phyloP scores from a whole-genome alignment of 1,140 invertebrate species.

The Berghia stephanieae region DNA sequence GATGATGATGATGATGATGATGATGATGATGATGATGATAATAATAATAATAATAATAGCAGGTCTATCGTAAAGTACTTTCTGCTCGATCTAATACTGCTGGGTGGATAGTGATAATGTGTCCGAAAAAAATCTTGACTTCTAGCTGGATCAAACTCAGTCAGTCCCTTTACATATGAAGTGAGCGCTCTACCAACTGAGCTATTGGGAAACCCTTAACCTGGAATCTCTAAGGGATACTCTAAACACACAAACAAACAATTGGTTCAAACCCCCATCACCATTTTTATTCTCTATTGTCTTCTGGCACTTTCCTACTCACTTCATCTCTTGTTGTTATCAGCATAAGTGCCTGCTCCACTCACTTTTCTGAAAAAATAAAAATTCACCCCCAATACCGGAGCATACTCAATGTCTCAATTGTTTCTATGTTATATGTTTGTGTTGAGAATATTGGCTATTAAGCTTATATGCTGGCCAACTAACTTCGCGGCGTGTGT shows the following conservation, averaged over 20 bases:
- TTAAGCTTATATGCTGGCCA: no score
- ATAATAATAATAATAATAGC: slow-evolving; percentile 30
- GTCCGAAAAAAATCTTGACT: not conserved
- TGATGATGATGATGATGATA: slow-evolving; percentile 26
- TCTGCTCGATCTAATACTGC: slow-evolving; percentile 22
- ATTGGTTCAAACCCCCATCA: not conserved
- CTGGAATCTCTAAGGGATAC: not conserved
- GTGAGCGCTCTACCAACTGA: no score
- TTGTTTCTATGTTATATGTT: no score
- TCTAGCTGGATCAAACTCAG: not conserved
- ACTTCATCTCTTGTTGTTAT: no score
- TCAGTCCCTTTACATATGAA: not conserved
- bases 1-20: slow-evolving; percentile 34
- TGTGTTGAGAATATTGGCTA: no score
- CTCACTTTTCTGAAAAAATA: not conserved
- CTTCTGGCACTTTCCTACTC: no score
- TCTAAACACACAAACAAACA: not conserved
- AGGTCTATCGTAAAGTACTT: slow-evolving; percentile 45
- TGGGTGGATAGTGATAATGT: not conserved
- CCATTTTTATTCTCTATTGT: no score
- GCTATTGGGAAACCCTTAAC: not conserved
- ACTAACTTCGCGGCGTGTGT: no score
- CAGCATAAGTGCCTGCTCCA: no score
- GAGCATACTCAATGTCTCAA: no score
- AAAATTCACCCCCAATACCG: not conserved